These are phyloP conservation scores for Endomychus coccineus DNA, from an alignment of 2,888 invertebrate species.

Conservation along the genomic window DNA sequence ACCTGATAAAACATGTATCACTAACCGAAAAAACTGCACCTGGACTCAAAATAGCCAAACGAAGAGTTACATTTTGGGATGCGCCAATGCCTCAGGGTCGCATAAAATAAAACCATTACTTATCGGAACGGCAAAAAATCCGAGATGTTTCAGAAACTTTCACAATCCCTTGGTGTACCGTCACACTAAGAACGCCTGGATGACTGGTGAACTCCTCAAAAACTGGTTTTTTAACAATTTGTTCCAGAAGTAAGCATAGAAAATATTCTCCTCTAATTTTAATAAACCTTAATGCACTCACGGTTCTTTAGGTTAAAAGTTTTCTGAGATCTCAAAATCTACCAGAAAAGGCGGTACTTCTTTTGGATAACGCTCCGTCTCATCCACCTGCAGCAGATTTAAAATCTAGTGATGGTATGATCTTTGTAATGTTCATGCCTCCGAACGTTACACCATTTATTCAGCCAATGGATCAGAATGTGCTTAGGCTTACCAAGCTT, in stretches of 20 bases:
- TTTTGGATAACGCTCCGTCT: constrained; percentile 16
- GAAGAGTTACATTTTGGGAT: constrained; percentile 18
- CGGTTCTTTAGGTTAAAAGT: constrained; percentile 1
- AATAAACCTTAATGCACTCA: no score
- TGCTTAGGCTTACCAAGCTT: constrained; percentile 13
- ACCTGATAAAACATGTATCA: constrained; percentile 19
- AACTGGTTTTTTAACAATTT: constrained; percentile 16
- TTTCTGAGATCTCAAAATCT: constrained; percentile 8
- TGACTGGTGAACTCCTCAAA: constrained; percentile 13
- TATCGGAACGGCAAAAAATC: constrained; percentile 18
- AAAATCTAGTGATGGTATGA: constrained; percentile 14
- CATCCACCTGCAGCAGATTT: constrained; percentile 13
- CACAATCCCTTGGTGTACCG: constrained; percentile 12
- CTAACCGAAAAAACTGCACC: constrained; percentile 17
- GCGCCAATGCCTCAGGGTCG: constrained; percentile 16
- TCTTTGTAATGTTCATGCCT: constrained; percentile 12
- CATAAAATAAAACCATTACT: constrained; percentile 18
- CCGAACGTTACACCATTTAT: constrained; percentile 16
- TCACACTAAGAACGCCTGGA: constrained; percentile 16
- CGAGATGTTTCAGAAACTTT: constrained; percentile 14
- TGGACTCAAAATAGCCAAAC: constrained; percentile 17
- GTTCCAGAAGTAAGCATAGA: no score
- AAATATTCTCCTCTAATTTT: no score
- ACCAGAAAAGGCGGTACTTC: constrained; percentile 8
- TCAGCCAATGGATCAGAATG: constrained; percentile 16